phyloP scores from a whole-genome alignment of 2,113 vertebrate species.

The Sebastes fasciatus region DNA sequence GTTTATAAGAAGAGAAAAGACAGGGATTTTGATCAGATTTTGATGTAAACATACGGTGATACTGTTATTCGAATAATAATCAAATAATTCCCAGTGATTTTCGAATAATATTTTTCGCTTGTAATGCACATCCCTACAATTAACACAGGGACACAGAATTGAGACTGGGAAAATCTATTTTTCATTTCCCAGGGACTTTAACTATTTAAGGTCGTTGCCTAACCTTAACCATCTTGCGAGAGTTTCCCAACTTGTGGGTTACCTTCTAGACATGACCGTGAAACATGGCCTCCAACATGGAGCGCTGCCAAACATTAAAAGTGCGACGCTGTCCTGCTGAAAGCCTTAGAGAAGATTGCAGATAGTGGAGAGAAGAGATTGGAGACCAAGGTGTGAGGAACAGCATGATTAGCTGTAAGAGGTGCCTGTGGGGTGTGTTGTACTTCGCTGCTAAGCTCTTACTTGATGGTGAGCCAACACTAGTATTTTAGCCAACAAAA shows the following conservation, averaged over 20 bases:
- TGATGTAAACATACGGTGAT: too few relatives aligned
- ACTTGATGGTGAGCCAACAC: conserved; percentile 21
- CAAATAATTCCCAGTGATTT: too few relatives aligned
- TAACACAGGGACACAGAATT: too few relatives aligned
- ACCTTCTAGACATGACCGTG: too few relatives aligned
- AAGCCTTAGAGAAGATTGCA: conserved; percentile 6
- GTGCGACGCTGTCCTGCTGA: conserved; percentile 3
- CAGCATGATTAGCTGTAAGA: conserved; percentile 8
- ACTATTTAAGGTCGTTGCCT: too few relatives aligned
- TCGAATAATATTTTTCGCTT: too few relatives aligned
- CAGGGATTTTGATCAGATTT: too few relatives aligned
- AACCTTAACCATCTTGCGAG: too few relatives aligned
- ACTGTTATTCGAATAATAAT: too few relatives aligned
- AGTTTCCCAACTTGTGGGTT: too few relatives aligned
- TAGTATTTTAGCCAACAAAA: conserved; percentile 14
- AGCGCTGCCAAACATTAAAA: neutral
- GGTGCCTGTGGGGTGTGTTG: neutral
- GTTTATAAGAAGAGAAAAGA: too few relatives aligned
- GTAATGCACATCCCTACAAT: too few relatives aligned
- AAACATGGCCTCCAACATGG: neutral
- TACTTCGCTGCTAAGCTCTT: conserved; percentile 21
- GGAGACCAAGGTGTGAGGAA: conserved; percentile 19
- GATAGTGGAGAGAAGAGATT: conserved; percentile 10
- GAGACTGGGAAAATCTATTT: neutral
- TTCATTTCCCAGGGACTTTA: neutral